These are phyloP conservation scores for Promerops cafer DNA, from an alignment of 2,113 vertebrate species.

Conservation along the genomic window DNA sequence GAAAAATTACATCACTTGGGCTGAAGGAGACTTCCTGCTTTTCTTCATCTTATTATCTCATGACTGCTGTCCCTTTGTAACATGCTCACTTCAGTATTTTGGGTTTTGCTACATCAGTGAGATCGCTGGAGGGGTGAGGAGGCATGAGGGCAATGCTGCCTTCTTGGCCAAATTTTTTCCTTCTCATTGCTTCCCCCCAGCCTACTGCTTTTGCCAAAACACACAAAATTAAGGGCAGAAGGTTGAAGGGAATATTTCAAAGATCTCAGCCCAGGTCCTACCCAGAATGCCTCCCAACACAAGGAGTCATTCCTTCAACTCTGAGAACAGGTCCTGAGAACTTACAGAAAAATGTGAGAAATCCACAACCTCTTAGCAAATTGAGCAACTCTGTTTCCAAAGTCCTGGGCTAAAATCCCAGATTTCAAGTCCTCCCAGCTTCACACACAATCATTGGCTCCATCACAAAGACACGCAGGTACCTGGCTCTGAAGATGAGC, in stretches of 20 bases:
- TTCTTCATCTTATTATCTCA: background rate
- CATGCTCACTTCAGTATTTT: background rate
- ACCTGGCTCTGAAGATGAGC: background rate
- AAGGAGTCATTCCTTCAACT: background rate
- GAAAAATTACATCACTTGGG: slow-evolving; percentile 14
- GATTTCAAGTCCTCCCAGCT: background rate
- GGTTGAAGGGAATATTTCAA: background rate
- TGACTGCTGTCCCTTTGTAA: background rate
- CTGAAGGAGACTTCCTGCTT: slow-evolving; percentile 11
- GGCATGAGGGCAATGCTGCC: background rate
- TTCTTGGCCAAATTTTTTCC: background rate
- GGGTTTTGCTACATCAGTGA: background rate
- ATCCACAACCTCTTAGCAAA: background rate
- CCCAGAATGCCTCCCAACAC: background rate
- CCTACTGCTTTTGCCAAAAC: background rate
- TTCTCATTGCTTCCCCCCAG: background rate
- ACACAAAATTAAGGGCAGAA: background rate
- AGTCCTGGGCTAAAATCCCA: background rate
- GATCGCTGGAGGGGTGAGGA: accelerated
- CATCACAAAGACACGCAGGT: accelerated
- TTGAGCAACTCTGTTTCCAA: background rate
- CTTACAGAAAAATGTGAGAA: background rate
- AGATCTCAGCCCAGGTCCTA: background rate
- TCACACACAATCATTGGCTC: background rate
- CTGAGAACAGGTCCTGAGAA: background rate